Percentiles rank a stretch among this genome's conserved stretches.
Evolutionary conservation across 2,797 vertebrate genomes (phyloP).

Genomic region (Sebastes flavidus): DNA sequence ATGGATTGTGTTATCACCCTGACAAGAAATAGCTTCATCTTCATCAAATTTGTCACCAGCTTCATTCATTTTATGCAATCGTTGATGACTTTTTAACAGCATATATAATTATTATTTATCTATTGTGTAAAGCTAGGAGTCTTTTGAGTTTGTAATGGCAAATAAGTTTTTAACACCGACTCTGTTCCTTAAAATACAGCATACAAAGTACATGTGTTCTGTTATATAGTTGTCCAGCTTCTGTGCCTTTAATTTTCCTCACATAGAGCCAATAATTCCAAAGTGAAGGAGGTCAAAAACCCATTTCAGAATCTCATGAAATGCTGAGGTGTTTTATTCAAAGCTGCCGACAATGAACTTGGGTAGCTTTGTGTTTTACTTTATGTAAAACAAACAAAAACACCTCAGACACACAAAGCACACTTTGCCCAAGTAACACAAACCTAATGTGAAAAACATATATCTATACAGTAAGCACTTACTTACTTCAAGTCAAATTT

Average conservation of each 20-base stretch:
- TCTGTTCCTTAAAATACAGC: not conserved
- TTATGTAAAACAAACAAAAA: not conserved
- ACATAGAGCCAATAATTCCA: not conserved
- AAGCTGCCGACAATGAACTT: not conserved
- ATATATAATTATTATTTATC: not conserved
- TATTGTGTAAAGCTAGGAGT: not conserved
- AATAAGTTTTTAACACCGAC: not conserved
- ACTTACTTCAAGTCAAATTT: not conserved
- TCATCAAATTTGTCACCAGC: not conserved
- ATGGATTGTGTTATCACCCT: not conserved
- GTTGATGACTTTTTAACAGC: not conserved
- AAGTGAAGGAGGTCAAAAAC: no score
- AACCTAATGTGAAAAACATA: not conserved
- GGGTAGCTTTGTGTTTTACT: not conserved
- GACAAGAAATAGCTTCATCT: not conserved
- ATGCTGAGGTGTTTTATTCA: not conserved
- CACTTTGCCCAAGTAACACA: not conserved
- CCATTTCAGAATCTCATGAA: not conserved
- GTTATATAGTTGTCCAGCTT: not conserved
- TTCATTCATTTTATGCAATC: not conserved
- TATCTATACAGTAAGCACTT: not conserved
- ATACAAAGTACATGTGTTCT: not conserved
- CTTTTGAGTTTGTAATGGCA: not conserved
- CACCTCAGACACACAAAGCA: not conserved
- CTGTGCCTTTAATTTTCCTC: not conserved